These are phyloP conservation scores for Lepidotrigona ventralis DNA, from an alignment of 1,140 invertebrate species.

Conservation along the genomic window DNA sequence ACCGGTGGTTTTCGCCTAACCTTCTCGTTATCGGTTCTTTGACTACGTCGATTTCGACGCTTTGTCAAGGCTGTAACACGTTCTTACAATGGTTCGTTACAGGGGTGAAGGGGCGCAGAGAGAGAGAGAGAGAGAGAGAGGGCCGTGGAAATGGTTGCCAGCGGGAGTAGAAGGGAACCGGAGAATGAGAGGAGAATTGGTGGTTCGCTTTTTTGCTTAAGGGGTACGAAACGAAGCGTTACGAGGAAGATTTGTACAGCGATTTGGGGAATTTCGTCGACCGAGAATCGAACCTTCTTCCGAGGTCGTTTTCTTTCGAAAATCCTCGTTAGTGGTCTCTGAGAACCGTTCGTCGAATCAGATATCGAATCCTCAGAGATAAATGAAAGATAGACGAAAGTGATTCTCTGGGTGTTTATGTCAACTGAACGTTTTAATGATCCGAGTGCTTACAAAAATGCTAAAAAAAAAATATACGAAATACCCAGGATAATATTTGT, in stretches of 20 bases:
- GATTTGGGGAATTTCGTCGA: background rate
- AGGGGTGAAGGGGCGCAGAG: background rate
- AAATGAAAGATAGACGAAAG: background rate
- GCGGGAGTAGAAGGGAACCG: background rate
- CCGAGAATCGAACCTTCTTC: background rate
- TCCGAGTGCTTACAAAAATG: background rate
- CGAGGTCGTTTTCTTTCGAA: background rate
- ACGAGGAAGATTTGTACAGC: background rate
- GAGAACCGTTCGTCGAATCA: background rate
- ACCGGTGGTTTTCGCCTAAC: slow-evolving; percentile 1
- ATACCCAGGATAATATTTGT: too few relatives aligned
- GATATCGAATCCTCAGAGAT: background rate
- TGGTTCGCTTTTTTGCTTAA: background rate
- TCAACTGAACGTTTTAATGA: background rate
- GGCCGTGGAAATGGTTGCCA: background rate
- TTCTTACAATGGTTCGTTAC: slow-evolving; percentile 37
- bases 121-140: too few relatives aligned
- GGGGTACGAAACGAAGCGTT: background rate
- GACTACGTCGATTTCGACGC: slow-evolving; percentile 11
- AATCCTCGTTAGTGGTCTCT: background rate
- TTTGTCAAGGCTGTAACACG: slow-evolving; percentile 8
- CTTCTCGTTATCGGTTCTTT: slow-evolving; percentile 35
- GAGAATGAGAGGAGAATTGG: background rate
- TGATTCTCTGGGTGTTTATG: background rate
- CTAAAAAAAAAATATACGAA: too few relatives aligned